Evolutionary conservation across 2,888 invertebrate species (phyloP), one percentile per base, ranked within the genome.

Genomic region (Lithophane leautieri): DNA sequence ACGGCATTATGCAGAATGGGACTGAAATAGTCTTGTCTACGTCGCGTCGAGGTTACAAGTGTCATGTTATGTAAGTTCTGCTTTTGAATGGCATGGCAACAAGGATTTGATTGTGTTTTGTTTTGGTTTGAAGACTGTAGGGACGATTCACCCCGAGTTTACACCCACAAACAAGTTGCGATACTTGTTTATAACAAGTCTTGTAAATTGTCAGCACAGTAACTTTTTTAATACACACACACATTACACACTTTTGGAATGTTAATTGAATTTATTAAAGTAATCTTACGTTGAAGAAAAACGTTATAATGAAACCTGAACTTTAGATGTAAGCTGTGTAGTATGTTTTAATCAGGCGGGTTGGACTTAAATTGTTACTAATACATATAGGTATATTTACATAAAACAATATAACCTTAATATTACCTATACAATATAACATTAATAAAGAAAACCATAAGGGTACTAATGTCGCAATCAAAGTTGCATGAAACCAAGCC

Each of bases 1-100:
- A 61, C 50, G 72, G 60, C 34, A 68, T 78, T 82, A 79, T 79
- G 69, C 54, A 82, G 63, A 69, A 65, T 60, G 56, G 54, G 58
- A 75, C 80, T 58, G 68, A 82, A 84, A 84, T 82, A 82, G 81
- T 70, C 70, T 73, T 71, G 81, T 76, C 47, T 34, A 61, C 52
- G 58, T 71, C 34, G 28, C 11, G 40, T 50, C n/a, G 70, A 83
- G 84, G 84, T 83, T 73, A 77, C 63, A 67, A 63, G 44, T 68
- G 74, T 50, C 50, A 50, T 47, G 70, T 63, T 69, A 63, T 54
- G 62, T 72, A 82, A 50, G 25, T 25, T 54, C 22, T 60, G 44
- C 4, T 54, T 81, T 70, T 54, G 1, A 54, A 22, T 28, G 52
- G 52, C 47, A 47, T 68, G 47, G 67, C 14, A 70, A 68, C 52